Evolutionary conservation across 2,113 vertebrate genomes (phyloP).

Genomic region (Thymallus thymallus): DNA sequence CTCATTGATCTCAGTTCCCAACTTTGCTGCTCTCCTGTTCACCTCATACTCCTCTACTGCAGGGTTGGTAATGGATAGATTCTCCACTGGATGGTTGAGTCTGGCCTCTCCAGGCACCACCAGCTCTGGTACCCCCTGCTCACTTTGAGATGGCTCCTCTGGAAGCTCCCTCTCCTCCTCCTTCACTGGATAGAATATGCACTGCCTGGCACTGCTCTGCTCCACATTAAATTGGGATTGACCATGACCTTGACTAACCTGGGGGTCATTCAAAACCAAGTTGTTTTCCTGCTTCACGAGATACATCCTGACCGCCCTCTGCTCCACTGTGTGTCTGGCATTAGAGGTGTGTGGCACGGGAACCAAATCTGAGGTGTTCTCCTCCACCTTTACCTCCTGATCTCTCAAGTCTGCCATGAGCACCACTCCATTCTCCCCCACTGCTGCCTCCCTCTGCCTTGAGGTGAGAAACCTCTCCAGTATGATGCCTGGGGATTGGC

Average conservation of each 20-base stretch:
- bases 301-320: constrained; percentile 44
- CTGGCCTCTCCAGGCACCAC: constrained; percentile 18
- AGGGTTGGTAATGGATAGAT: not conserved
- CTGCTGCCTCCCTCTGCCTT: constrained; percentile 21
- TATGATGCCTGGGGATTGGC: constrained; percentile 61
- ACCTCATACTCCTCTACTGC: constrained; percentile 51
- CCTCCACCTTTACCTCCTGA: constrained; percentile 64
- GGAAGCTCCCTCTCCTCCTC: constrained; percentile 71
- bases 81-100: constrained; percentile 25
- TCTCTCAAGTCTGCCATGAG: not conserved
- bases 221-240: constrained; percentile 1
- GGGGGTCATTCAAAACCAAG: constrained; percentile 19
- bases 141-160: constrained; percentile 49
- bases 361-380: constrained; percentile 30
- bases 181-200: constrained; percentile 77
- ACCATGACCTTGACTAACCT: not conserved
- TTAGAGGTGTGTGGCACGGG: constrained; percentile 6
- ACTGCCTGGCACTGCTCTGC: constrained; percentile 58
- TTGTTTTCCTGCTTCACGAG: constrained; percentile 72
- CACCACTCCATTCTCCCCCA: constrained; percentile 20
- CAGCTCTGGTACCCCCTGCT: constrained; percentile 12
- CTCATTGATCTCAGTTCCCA: constrained; percentile 42
- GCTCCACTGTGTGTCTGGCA: constrained; percentile 18
- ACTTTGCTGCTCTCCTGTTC: constrained; percentile 26
- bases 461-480: constrained; percentile 64